Evolutionary conservation across 2,113 vertebrate species (phyloP).

Genomic region (Megaleporinus macrocephalus): DNA sequence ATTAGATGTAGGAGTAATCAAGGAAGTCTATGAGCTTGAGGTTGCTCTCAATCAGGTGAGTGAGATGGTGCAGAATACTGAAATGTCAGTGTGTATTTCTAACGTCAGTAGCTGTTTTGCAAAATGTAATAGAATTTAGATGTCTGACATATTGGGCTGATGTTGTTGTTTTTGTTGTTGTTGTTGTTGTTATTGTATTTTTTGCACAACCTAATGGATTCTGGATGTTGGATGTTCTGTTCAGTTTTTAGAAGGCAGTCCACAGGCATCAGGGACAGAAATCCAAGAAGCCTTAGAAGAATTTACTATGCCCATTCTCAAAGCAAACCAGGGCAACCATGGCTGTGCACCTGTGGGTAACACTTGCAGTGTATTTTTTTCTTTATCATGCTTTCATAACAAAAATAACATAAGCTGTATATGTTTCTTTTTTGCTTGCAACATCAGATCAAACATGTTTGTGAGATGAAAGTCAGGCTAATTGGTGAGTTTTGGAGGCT

Average conservation of each 20-base stretch:
- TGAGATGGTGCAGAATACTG: constrained; percentile 8
- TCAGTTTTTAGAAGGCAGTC: constrained; percentile 84
- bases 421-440: neutral
- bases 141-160: neutral
- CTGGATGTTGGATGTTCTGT: neutral
- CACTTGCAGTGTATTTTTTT: neutral
- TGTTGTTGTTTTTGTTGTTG: too few relatives aligned
- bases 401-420: neutral
- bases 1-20: constrained; percentile 83
- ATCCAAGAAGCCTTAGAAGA: constrained; percentile 79
- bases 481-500: constrained; percentile 86
- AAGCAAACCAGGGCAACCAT: constrained; percentile 37
- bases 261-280: constrained; percentile 77
- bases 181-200: too few relatives aligned
- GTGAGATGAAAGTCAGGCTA: constrained; percentile 84
- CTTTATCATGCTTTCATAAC: neutral
- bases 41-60: constrained; percentile 81
- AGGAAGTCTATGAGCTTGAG: constrained; percentile 85
- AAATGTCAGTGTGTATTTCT: neutral
- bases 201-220: neutral
- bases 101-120: neutral
- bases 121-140: neutral
- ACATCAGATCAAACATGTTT: constrained; percentile 89
- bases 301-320: constrained; percentile 73
- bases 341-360: constrained; percentile 66